A percentile compares a stretch with the other conserved stretches of the same genome.
Conservation (phyloP, 2,113 vertebrate species). For the Serilophus lunatus region DNA sequence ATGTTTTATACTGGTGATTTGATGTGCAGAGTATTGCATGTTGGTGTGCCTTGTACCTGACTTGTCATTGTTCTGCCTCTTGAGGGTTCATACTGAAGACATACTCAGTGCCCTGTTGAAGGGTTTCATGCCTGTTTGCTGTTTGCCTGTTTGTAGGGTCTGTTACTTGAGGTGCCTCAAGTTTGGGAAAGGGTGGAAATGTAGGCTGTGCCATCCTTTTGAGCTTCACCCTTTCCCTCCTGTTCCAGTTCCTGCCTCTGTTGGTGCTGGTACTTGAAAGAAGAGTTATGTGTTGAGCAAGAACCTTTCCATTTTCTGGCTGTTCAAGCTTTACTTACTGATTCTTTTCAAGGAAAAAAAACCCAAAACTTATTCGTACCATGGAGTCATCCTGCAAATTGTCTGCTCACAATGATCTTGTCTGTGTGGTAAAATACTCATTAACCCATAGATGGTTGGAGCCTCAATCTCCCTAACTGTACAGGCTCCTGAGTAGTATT, state of each 20-base stretch:
- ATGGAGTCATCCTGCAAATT: not conserved
- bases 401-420: not conserved
- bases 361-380: accelerated
- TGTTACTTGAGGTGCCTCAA: not conserved
- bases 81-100: not conserved
- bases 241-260: not conserved
- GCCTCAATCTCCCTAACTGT: not conserved
- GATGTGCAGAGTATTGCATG: not conserved
- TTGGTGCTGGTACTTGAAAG: not conserved
- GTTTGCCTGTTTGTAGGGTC: not conserved
- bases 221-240: not conserved
- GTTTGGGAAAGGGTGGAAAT: not conserved
- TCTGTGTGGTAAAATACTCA: not conserved
- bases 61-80: not conserved
- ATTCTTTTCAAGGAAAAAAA: not conserved
- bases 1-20: not conserved
- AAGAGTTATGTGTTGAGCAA: not conserved
- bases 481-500: not conserved
- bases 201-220: not conserved
- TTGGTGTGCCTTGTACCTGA: not conserved
- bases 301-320: not conserved
- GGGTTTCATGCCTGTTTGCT: not conserved
- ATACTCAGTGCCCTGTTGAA: not conserved
- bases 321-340: not conserved
- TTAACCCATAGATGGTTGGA: not conserved